Evolutionary conservation across 2,113 vertebrate genomes (phyloP).

Genomic region (Anoplopoma fimbria): DNA sequence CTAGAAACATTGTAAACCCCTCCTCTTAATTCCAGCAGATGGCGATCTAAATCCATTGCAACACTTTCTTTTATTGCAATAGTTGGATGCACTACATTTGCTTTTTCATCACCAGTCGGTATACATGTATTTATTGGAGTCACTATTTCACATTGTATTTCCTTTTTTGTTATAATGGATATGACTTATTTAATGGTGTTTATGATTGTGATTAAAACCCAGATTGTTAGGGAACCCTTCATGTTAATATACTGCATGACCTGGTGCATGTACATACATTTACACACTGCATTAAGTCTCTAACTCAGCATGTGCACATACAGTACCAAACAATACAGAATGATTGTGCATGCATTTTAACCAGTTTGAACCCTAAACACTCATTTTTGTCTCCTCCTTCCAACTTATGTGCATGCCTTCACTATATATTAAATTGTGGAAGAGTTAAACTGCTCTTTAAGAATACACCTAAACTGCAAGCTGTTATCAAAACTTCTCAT

Average conservation of each 20-base stretch:
- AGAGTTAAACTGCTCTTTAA: background rate
- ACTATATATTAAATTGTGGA: background rate
- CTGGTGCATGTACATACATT: background rate
- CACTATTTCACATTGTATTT: background rate
- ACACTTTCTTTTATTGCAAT: background rate
- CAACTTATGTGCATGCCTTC: background rate
- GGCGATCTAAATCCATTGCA: constrained; percentile 58
- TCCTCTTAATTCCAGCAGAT: constrained; percentile 62
- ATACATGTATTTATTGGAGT: background rate
- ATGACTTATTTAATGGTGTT: background rate
- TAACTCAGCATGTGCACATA: background rate
- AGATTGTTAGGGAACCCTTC: background rate
- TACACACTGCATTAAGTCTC: background rate
- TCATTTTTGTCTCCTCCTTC: background rate
- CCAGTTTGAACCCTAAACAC: background rate
- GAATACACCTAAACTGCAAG: background rate
- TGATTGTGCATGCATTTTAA: background rate
- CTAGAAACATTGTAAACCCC: background rate
- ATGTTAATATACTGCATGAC: background rate
- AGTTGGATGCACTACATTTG: background rate
- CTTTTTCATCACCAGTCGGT: background rate
- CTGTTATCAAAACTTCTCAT: background rate
- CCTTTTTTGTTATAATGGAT: background rate
- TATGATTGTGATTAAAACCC: background rate
- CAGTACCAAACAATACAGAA: background rate